phyloP scores from a whole-genome alignment of 2,888 invertebrate species.

The Caradrina clavipalpis region DNA sequence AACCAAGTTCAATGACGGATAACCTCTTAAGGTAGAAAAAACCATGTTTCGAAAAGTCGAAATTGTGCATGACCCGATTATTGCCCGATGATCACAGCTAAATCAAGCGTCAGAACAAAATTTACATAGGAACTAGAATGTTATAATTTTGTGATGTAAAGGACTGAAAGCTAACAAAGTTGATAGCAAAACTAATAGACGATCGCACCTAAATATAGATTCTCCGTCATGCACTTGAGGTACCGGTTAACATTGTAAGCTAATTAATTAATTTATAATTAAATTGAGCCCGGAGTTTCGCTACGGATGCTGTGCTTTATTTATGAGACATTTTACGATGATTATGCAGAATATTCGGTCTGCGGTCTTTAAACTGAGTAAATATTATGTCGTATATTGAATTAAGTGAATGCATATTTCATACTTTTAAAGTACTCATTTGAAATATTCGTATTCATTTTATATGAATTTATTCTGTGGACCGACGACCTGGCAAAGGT shows the following conservation, averaged over 20 bases:
- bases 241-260: background rate
- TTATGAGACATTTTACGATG: slow-evolving; percentile 26
- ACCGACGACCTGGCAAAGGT: too few relatives aligned
- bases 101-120: background rate
- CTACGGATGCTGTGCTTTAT: slow-evolving; percentile 18
- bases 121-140: background rate
- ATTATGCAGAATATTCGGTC: slow-evolving; percentile 21
- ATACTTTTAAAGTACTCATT: slow-evolving; percentile 8
- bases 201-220: background rate
- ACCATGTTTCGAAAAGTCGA: too few relatives aligned
- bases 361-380: slow-evolving; percentile 32
- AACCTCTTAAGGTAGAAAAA: background rate
- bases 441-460: slow-evolving; percentile 7
- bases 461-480: too few relatives aligned
- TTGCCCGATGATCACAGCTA: background rate
- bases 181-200: background rate
- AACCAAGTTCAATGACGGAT: background rate
- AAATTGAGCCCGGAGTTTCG: slow-evolving; percentile 16
- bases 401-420: slow-evolving; percentile 29
- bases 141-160: too few relatives aligned
- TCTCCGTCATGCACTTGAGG: background rate
- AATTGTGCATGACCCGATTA: background rate
- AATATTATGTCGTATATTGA: slow-evolving; percentile 15
- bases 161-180: background rate
- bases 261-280: slow-evolving; percentile 20